phyloP scores from a whole-genome alignment of 1,140 invertebrate genomes.

The Plectrocnemia conspersa region DNA sequence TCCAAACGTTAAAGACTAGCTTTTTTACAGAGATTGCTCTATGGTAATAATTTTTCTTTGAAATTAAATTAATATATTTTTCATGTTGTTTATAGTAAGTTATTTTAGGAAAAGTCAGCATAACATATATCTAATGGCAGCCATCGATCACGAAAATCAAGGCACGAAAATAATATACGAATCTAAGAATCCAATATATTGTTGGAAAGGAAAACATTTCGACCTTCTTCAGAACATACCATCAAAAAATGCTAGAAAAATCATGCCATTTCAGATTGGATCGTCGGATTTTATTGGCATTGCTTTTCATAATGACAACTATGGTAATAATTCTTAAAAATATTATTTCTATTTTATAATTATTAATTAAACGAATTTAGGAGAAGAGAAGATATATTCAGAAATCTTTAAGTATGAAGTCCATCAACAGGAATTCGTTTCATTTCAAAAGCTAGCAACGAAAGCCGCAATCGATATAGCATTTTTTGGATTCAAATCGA shows the following conservation, averaged over 20 bases:
- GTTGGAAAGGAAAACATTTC: conserved; percentile 52
- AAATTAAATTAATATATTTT: conserved; percentile 27
- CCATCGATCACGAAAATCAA: conserved; percentile 26
- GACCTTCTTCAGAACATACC: conserved; percentile 45
- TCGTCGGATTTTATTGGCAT: conserved; percentile 43
- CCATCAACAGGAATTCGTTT: conserved; percentile 40
- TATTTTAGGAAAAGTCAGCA: conserved; percentile 34
- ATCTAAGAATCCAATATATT: conserved; percentile 40
- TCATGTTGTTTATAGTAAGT: conserved; percentile 35
- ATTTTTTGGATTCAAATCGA: conserved; percentile 37
- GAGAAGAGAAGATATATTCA: conserved; percentile 43
- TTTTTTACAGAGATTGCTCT: conserved; percentile 36
- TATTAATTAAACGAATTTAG: conserved; percentile 32
- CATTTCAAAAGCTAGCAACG: conserved; percentile 47
- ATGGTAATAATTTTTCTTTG: conserved; percentile 35
- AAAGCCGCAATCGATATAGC: conserved; percentile 38
- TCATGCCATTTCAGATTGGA: conserved; percentile 43
- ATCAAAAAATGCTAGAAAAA: conserved; percentile 40
- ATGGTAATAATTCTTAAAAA: conserved; percentile 35
- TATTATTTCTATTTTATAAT: background rate
- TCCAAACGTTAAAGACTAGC: conserved; percentile 38
- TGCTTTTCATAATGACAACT: conserved; percentile 44
- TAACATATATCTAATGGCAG: conserved; percentile 38
- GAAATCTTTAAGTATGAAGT: conserved; percentile 48
- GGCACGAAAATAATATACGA: conserved; percentile 23